phyloP scores from a whole-genome alignment of 2,888 invertebrate genomes.

The Tetranychus piercei region DNA sequence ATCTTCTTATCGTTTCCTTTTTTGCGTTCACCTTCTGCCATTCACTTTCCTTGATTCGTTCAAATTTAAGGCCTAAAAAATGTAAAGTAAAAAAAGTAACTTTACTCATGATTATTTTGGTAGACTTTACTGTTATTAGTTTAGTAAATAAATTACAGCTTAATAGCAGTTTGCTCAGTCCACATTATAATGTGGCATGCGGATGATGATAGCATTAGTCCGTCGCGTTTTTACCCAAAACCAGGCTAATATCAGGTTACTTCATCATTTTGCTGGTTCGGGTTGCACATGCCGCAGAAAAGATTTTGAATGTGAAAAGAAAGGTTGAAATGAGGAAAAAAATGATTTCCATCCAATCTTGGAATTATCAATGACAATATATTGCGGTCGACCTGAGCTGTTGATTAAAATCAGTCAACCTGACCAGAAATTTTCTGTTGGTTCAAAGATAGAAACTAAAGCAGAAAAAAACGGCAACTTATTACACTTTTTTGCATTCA shows the following conservation, averaged over 20 bases:
- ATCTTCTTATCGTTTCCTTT: background rate
- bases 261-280: background rate
- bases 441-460: background rate
- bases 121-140: no score
- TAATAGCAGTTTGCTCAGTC: no score
- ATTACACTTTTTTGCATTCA: no score
- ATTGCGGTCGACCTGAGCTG: background rate
- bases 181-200: no score
- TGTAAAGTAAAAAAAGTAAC: no score
- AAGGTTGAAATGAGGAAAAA: background rate
- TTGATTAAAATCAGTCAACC: slow-evolving; percentile 1
- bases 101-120: no score
- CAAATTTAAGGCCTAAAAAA: background rate
- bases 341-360: background rate
- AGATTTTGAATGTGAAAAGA: background rate
- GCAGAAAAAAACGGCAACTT: background rate
- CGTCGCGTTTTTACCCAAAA: background rate
- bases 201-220: no score
- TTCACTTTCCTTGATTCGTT: background rate
- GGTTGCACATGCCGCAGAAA: background rate
- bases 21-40: background rate
- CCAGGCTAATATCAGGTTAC: background rate
- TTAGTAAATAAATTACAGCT: no score
- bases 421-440: background rate
- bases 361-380: background rate